Conservation (phyloP, 2,888 invertebrate species). For the Rhabditoides inermis region DNA sequence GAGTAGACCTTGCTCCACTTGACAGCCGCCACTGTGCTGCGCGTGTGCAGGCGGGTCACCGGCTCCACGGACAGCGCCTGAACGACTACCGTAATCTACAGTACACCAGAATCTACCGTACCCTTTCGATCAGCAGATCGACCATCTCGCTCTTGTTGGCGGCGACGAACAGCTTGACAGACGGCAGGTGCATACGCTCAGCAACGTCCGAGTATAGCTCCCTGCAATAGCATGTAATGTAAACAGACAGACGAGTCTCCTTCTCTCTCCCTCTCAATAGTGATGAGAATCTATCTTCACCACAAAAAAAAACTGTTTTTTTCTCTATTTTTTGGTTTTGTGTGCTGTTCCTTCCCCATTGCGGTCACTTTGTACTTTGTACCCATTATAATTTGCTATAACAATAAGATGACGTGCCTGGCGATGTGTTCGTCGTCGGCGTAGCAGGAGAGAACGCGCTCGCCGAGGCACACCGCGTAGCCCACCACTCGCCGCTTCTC, state of each 20-base stretch:
- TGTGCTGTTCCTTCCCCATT: too few species aligned
- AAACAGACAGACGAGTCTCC: background rate
- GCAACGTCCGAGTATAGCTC: too few species aligned
- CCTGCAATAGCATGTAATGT: background rate
- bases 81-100: too few species aligned
- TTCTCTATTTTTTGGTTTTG: too few species aligned
- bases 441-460: constrained; percentile 43
- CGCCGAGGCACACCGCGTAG: constrained; percentile 31
- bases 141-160: too few species aligned
- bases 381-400: too few species aligned
- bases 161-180: too few species aligned
- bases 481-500: constrained; percentile 30
- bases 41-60: constrained; percentile 42
- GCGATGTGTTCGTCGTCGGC: constrained; percentile 33
- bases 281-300: background rate
- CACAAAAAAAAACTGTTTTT: background rate
- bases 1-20: constrained; percentile 41
- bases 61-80: constrained; percentile 1
- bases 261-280: background rate
- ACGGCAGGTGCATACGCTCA: too few species aligned
- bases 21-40: constrained; percentile 34
- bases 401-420: constrained; percentile 11
- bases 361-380: too few species aligned
- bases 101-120: too few species aligned
- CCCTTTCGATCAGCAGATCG: too few species aligned